Base-by-base conservation (phyloP, 1,140 invertebrate species). In the Doryteuthis pealeii region DNA sequence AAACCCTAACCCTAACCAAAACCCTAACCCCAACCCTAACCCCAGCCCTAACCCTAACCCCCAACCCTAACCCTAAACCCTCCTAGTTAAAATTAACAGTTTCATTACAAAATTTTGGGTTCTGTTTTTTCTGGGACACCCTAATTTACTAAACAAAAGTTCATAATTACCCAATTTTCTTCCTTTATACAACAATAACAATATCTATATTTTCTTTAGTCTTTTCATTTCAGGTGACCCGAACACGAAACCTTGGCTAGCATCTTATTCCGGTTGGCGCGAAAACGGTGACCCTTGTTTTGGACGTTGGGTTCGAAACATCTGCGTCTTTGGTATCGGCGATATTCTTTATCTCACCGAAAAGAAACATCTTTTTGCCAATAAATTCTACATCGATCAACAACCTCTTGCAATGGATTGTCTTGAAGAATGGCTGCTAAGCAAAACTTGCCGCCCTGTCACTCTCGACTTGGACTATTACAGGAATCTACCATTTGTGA, bases 341-440 rank as follows among this genome's bases (percentile, higher is more conserved):
- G 84, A 87, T 71, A 73, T 87, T 6, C 73, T 72, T 2, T 32
- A 62, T 54, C 72, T 87, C 8, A 78, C 75, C 0, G 30, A n/a
- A 30, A 72, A 78, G 14, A 75, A 75, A 49, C 76, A 86, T 32
- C 68, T 86, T 14, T 87, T 87, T 67, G 83, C 78, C 35, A 87
- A 87, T 76, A 87, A 87, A 72, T 83, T 87, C 67, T 77, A 84
- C 70, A 26, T 68, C 0, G 77, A 85, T 62, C 84, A 76, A 77
- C 79, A 87, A 74, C 82, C 82, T 0, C 45, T 82, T 22, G 80
- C 82, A 0, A 77, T 81, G 0, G 76, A 81, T 33, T 88, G 87
- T 72, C 72, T 88, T 71, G 83, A 86, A 66, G 81, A 86, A 68
- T 85, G 82, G 82, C 77, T 80, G 31, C 74, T 79, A n/a, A 82